These are phyloP conservation scores for Bombus impatiens DNA, from an alignment of 1,140 invertebrate species.

Conservation along the genomic window DNA sequence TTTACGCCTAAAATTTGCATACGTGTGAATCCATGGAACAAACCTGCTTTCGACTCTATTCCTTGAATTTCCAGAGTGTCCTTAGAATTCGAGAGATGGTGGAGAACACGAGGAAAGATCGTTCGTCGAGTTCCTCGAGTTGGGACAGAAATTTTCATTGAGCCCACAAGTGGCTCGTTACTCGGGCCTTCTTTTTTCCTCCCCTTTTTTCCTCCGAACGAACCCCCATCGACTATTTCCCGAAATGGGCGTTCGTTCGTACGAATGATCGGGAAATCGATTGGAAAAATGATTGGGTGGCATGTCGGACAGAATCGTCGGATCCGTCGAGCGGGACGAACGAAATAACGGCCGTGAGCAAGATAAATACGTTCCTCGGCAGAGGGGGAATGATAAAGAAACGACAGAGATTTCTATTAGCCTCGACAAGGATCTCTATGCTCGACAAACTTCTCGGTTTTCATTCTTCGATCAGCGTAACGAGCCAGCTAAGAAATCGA, in stretches of 20 bases:
- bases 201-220: background rate
- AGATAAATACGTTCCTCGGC: slow-evolving; percentile 19
- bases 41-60: background rate
- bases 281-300: slow-evolving; percentile 47
- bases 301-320: slow-evolving; percentile 9
- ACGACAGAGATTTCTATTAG: slow-evolving; percentile 30
- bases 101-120: background rate
- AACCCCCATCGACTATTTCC: slow-evolving; percentile 11
- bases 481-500: background rate
- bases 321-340: slow-evolving; percentile 11
- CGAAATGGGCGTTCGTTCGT: slow-evolving; percentile 21
- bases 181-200: background rate
- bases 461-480: slow-evolving; percentile 1
- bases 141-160: slow-evolving; percentile 9
- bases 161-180: slow-evolving; percentile 38
- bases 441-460: background rate
- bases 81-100: background rate
- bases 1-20: no score
- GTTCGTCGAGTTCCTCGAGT: background rate
- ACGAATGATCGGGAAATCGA: slow-evolving; percentile 48
- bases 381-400: background rate
- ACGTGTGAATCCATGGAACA: background rate
- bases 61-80: background rate
- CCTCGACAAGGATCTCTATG: background rate
- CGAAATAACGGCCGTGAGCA: slow-evolving; percentile 31